Evolutionary conservation across 2,888 invertebrate species (phyloP), one percentile per base, ranked within the genome.

Genomic region (Fabriciana adippe): DNA sequence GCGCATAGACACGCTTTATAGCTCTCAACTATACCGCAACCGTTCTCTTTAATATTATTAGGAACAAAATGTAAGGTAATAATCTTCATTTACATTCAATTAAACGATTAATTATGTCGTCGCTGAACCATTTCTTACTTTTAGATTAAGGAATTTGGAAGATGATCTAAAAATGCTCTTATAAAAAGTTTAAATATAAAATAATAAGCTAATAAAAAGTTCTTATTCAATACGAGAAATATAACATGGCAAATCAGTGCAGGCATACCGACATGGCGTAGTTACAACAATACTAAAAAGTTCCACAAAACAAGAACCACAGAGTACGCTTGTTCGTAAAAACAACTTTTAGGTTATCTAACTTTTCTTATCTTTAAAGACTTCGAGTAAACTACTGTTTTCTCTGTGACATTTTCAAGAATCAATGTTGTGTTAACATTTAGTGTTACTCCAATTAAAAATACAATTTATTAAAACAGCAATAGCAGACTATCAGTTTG

Each of bases 1-100:
- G 80, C 79, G 81, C 83, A 81, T 79, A 77, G 78, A 78, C 77
- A 78, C 76, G 55, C 50, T 66, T 84, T 85, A 82, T 80, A 76
- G 79, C 77, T 78, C 63, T 77, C 78, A 75, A 77, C 78, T 76
- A 79, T 79, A 80, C 81, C 81, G 75, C 79, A 76, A 78, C 48
- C 48, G 59, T 48, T 59, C 45, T 21, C 57, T 57, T 59, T 48
- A 26, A 48, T n/a, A 31, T 48, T 48, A 59, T 48, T 48, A 26
- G 26, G 13, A 16, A 47, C n/a, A 26, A 26, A 26, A 26, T 4
- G 26, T 4, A 26, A 59, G 48, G 31, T 48, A 47, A 59, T 26
- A 16, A 48, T 48, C n/a, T 59, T n/a, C 16, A 8, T 26, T 48
- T 48, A 59, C 35, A 41, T 11, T 41, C 8, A 41, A 41, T 41